Evolutionary conservation across 2,797 vertebrate species (phyloP), one percentile per base, ranked within the genome.

Genomic region (Ciconia nigra): DNA sequence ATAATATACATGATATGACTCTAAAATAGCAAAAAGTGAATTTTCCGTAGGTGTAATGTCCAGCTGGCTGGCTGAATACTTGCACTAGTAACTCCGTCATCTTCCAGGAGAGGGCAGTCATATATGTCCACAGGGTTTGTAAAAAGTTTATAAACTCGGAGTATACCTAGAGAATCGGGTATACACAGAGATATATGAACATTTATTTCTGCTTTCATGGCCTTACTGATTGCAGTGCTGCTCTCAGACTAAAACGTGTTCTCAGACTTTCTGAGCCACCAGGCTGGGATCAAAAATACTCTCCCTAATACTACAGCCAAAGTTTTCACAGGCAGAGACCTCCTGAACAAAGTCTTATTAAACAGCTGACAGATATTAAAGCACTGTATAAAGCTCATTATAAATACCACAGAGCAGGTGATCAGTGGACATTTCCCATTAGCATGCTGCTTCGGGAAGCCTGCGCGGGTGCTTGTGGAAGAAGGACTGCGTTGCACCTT

Each of bases 61-160:
- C 33, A 37, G 28, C 46, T 15, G 11, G 3, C 49, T 35, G 21
- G 15, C 14, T 51, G 18, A 81, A 74, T 8, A 13, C n/a, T 37
- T 8, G 15, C 26, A 37, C 8, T 4, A 83, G 84, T 90, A 94
- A 70, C 76, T 74, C 88, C 57, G 24, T 1, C 18, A 2, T 21
- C 15, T 57, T 74, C 96, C 97, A 96, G 90, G 47, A 97, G 97
- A 97, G 96, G 96, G 97, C 96, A 95, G 39, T 88, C 91, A 79
- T 12, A 87, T 2, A 77, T 26, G 31, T 5, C 18, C 58, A 7
- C 51, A 33, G 55, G 18, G 9, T 31, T 83, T 16, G 9, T 5
- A 46, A 39, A 8, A 5, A 0, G 1, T 37, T 59, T 42, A 13
- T 33, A 47, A 73, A 55, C 41, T 19, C 42, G 1, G 58, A 58